These are phyloP conservation scores for Rhyacichthys aspro DNA, from an alignment of 2,797 vertebrate species.

Conservation along the genomic window DNA sequence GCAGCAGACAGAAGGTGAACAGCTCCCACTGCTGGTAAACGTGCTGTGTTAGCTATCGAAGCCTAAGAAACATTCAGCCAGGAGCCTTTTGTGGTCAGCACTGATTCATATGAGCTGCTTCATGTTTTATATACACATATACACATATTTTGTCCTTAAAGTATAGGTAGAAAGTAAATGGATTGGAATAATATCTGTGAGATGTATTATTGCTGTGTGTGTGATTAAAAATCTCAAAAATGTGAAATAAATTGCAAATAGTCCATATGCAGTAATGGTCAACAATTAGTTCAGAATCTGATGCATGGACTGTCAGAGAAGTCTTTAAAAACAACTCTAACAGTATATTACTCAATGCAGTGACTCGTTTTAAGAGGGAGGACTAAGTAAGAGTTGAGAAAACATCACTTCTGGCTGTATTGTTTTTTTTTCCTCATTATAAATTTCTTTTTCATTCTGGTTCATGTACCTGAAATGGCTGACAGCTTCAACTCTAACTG, in stretches of 20 bases:
- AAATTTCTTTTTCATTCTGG: neutral
- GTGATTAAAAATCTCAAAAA: too few species aligned
- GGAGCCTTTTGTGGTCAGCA: neutral
- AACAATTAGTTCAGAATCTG: too few species aligned
- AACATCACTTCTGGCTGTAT: constrained; percentile 7
- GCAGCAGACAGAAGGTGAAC: constrained; percentile 38
- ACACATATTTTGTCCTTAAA: neutral
- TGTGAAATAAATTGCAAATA: neutral
- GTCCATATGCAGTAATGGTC: neutral
- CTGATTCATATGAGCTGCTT: neutral
- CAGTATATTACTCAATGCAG: constrained; percentile 11
- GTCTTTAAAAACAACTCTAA: constrained; percentile 9
- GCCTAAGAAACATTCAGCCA: neutral
- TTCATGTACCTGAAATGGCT: constrained; percentile 5
- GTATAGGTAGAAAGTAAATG: neutral
- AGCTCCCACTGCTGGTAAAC: constrained; percentile 71
- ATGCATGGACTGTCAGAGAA: too few species aligned
- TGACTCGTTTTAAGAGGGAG: constrained; percentile 4
- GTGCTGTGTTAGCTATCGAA: neutral
- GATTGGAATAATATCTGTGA: too few species aligned
- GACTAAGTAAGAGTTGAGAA: too few species aligned
- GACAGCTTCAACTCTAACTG: constrained; percentile 7
- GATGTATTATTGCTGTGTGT: too few species aligned
- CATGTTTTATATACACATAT: neutral
- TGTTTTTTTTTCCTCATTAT: neutral